These are phyloP conservation scores for Cremastobaeus sp. DNA, from an alignment of 2,888 invertebrate species.

Conservation along the genomic window DNA sequence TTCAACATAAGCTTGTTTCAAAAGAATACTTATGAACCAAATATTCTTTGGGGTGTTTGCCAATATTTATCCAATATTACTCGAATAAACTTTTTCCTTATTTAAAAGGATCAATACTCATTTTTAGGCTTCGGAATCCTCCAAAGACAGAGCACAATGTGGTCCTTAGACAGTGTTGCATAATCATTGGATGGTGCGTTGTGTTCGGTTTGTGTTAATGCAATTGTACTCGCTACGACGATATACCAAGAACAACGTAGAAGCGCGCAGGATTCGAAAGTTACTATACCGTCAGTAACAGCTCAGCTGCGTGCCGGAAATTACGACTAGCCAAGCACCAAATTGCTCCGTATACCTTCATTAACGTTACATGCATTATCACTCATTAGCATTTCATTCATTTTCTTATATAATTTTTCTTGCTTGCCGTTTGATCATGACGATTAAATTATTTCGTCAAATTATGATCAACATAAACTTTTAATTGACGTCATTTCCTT, in stretches of 20 bases:
- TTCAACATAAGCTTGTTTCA: too few relatives aligned
- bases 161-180: slow-evolving; percentile 87
- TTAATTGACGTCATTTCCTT: slow-evolving; percentile 21
- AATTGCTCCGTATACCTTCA: slow-evolving; percentile 82
- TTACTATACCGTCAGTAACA: slow-evolving; percentile 86
- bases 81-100: too few relatives aligned
- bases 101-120: too few relatives aligned
- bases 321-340: slow-evolving; percentile 85
- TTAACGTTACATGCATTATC: slow-evolving; percentile 49
- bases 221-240: slow-evolving; percentile 76
- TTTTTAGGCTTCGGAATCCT: too few relatives aligned
- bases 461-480: slow-evolving; percentile 23
- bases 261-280: slow-evolving; percentile 87
- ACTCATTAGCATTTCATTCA: slow-evolving; percentile 49
- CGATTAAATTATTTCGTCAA: slow-evolving; percentile 39
- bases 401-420: slow-evolving; percentile 29
- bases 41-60: too few relatives aligned
- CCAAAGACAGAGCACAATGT: slow-evolving; percentile 73
- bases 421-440: slow-evolving; percentile 8
- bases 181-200: slow-evolving; percentile 76
- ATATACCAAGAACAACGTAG: slow-evolving; percentile 80
- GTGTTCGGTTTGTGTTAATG: slow-evolving; percentile 74
- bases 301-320: slow-evolving; percentile 82
- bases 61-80: too few relatives aligned
- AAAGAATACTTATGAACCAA: too few relatives aligned